Conservation (phyloP, 2,888 invertebrate genomes). For the Cosmorhoe ocellata region DNA sequence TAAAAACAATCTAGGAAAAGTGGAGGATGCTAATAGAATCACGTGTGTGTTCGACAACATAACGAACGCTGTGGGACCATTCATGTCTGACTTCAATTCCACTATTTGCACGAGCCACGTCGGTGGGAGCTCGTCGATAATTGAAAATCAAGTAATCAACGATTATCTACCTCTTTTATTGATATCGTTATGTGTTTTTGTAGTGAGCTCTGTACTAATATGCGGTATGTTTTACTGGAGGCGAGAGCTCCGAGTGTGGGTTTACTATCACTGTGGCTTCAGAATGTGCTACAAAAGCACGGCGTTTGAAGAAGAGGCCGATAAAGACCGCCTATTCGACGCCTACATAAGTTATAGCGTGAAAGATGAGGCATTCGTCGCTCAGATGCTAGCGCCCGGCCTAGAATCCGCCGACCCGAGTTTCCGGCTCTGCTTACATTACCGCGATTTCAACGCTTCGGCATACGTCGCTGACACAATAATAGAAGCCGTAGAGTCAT, state of each 20-base stretch:
- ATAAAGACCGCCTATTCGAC: slow-evolving; percentile 94
- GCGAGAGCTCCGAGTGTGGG: slow-evolving; percentile 91
- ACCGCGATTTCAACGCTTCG: slow-evolving; percentile 94
- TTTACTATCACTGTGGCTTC: slow-evolving; percentile 92
- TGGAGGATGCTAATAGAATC: slow-evolving; percentile 89
- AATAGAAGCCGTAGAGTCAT: slow-evolving; percentile 94
- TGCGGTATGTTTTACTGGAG: slow-evolving; percentile 92
- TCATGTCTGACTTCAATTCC: slow-evolving; percentile 89
- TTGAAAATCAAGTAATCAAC: slow-evolving; percentile 89
- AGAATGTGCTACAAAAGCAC: slow-evolving; percentile 93
- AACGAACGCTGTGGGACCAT: slow-evolving; percentile 86
- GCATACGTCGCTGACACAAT: slow-evolving; percentile 96
- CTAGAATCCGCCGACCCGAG: slow-evolving; percentile 91
- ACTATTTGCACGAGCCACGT: slow-evolving; percentile 89
- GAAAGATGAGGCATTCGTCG: slow-evolving; percentile 95
- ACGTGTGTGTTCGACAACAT: slow-evolving; percentile 89
- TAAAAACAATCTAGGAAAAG: slow-evolving; percentile 89
- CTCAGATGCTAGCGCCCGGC: slow-evolving; percentile 93
- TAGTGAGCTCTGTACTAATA: slow-evolving; percentile 88
- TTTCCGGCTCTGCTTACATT: slow-evolving; percentile 94
- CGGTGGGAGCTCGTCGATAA: slow-evolving; percentile 87
- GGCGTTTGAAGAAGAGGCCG: slow-evolving; percentile 90
- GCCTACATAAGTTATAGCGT: slow-evolving; percentile 97
- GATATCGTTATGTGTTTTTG: slow-evolving; percentile 89
- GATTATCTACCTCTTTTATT: slow-evolving; percentile 91